These are phyloP conservation scores for Channa maculata DNA, from an alignment of 2,113 vertebrate genomes.

Conservation along the genomic window DNA sequence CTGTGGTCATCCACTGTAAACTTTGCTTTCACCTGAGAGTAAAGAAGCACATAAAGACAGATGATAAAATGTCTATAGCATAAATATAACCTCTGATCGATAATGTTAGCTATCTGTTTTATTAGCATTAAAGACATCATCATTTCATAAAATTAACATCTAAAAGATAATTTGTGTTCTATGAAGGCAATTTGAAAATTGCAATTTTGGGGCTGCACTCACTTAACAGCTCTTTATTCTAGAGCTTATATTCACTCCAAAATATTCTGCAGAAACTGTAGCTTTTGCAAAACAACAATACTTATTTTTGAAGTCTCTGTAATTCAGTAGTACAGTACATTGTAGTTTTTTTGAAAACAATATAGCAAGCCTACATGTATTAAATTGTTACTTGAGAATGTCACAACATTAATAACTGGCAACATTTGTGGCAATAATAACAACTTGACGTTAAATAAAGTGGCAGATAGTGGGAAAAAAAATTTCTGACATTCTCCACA, in stretches of 20 bases:
- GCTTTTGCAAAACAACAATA: background rate
- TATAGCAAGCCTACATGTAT: slow-evolving; percentile 2
- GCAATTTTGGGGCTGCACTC: background rate
- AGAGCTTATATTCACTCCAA: too few species aligned
- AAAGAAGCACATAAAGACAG: slow-evolving; percentile 17
- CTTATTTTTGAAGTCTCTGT: background rate
- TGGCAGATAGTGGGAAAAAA: background rate
- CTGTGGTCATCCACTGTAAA: slow-evolving; percentile 95
- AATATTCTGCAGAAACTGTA: background rate
- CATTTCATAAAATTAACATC: too few species aligned
- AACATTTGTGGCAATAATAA: slow-evolving; percentile 10
- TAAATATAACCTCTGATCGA: too few species aligned
- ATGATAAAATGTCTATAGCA: background rate
- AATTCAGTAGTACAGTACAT: background rate
- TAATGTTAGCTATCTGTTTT: too few species aligned
- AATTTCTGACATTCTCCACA: background rate
- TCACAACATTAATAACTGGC: slow-evolving; percentile 11
- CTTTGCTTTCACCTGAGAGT: slow-evolving; percentile 88
- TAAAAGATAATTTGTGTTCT: too few species aligned
- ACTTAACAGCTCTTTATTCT: background rate
- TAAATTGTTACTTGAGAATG: slow-evolving; percentile 23
- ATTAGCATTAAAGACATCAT: too few species aligned
- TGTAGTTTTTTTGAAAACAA: background rate
- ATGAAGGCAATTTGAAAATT: too few species aligned
- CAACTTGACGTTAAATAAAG: background rate